Percentiles rank a stretch among this genome's conserved stretches.
phyloP scores from a whole-genome alignment of 2,888 invertebrate species.

The Agrochola macilenta region DNA sequence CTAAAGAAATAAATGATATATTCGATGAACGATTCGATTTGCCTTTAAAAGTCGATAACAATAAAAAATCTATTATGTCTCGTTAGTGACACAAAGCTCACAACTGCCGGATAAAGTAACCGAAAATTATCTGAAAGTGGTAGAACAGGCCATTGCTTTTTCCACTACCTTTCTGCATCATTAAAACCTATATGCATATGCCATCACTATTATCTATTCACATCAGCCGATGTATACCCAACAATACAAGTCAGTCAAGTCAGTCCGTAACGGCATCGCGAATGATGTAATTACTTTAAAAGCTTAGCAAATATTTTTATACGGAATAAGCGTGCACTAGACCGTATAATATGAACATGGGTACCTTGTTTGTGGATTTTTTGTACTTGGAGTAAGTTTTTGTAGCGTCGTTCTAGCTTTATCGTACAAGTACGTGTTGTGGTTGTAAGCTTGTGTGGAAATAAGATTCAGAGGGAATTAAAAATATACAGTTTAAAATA shows the following conservation, averaged over 20 bases:
- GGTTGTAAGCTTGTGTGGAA: neutral
- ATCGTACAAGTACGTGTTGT: neutral
- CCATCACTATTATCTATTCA: constrained; percentile 15
- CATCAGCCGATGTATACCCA: constrained; percentile 15
- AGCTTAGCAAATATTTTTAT: constrained; percentile 88
- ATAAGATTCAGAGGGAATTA: neutral
- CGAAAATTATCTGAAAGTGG: too few relatives aligned
- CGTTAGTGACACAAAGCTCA: too few relatives aligned
- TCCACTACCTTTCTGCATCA: neutral
- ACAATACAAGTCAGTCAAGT: constrained; percentile 51
- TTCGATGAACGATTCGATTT: too few relatives aligned
- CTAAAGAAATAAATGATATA: neutral
- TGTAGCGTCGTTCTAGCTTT: neutral
- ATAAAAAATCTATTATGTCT: too few relatives aligned
- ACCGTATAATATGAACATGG: constrained; percentile 75
- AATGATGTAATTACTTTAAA: constrained; percentile 88
- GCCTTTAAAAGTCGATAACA: too few relatives aligned
- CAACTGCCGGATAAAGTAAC: neutral
- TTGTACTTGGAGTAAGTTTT: constrained; percentile 23
- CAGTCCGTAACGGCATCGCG: constrained; percentile 67
- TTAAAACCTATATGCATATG: neutral
- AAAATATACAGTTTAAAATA: neutral
- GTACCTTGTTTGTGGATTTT: constrained; percentile 47
- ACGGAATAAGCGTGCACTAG: constrained; percentile 79
- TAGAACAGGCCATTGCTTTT: neutral